These are phyloP conservation scores for Corythornis cristatus DNA, from an alignment of 2,113 vertebrate genomes.

Conservation along the genomic window DNA sequence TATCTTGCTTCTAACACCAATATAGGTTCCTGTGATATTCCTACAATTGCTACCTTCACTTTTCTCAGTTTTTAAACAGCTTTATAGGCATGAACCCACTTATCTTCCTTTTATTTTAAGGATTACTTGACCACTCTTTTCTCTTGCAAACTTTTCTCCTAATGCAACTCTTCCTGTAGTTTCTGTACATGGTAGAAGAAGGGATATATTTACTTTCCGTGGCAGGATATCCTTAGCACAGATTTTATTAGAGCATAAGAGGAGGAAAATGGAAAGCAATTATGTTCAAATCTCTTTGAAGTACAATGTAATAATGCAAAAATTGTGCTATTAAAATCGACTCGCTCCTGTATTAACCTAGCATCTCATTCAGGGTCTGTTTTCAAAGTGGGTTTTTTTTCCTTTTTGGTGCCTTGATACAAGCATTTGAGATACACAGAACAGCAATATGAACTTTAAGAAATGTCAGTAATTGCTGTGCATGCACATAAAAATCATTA, in stretches of 20 bases:
- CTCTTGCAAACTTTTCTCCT: neutral
- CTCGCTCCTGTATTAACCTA: neutral
- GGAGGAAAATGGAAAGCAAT: neutral
- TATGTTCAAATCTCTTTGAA: neutral
- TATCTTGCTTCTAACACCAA: neutral
- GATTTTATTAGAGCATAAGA: neutral
- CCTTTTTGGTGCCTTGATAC: neutral
- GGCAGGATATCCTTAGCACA: neutral
- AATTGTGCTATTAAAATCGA: neutral
- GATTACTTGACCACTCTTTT: neutral
- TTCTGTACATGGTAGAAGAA: neutral
- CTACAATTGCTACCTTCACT: neutral
- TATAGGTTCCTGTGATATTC: neutral
- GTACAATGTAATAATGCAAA: slow-evolving; percentile 20
- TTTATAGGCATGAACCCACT: neutral
- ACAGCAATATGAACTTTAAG: slow-evolving; percentile 46
- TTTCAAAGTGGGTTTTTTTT: slow-evolving; percentile 22
- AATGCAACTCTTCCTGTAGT: neutral
- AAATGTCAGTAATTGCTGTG: slow-evolving; percentile 67
- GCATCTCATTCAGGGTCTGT: neutral
- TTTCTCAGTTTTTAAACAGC: neutral
- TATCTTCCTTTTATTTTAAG: neutral
- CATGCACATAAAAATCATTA: neutral
- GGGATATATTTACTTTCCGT: neutral
- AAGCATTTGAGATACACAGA: slow-evolving; percentile 20